Evolutionary conservation across 2,888 invertebrate species (phyloP).

Genomic region (Protophormia terraenovae): DNA sequence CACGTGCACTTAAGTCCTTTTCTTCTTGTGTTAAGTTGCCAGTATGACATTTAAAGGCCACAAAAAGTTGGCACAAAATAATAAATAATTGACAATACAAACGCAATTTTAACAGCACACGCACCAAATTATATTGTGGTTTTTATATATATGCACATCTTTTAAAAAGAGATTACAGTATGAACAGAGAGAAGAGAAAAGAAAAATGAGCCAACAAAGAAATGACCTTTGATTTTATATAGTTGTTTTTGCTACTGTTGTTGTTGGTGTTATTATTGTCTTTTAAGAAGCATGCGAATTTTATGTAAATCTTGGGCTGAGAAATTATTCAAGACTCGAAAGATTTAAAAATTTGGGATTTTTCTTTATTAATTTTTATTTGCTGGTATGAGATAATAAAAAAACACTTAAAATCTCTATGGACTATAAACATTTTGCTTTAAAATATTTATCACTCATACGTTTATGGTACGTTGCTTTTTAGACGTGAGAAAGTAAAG

Average conservation of each 20-base stretch:
- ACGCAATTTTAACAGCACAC: slow-evolving; percentile 27
- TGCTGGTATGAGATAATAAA: not conserved
- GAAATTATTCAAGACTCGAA: not conserved
- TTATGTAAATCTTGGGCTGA: not conserved
- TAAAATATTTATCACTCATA: slow-evolving; percentile 43
- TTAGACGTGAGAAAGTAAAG: not conserved
- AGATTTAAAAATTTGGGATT: not conserved
- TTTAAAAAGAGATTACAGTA: not conserved
- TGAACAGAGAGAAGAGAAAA: not conserved
- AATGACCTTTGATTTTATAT: slow-evolving; percentile 17
- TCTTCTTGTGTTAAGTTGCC: slow-evolving; percentile 30
- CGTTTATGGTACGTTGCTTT: not conserved
- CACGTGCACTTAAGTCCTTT: slow-evolving; percentile 5
- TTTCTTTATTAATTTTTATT: not conserved
- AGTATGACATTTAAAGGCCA: slow-evolving; percentile 44
- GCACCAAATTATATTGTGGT: not conserved
- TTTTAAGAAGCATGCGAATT: not conserved
- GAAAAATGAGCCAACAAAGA: not conserved
- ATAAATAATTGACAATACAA: slow-evolving; percentile 49
- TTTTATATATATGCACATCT: not conserved
- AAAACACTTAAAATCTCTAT: slow-evolving; percentile 29
- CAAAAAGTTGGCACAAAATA: slow-evolving; percentile 33
- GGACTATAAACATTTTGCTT: slow-evolving; percentile 30
- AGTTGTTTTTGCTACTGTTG: no score
- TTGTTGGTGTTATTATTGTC: no score